Percentiles rank a stretch among this genome's conserved stretches.
Conservation (phyloP, 1,140 invertebrate genomes). For the Solen grandis region DNA sequence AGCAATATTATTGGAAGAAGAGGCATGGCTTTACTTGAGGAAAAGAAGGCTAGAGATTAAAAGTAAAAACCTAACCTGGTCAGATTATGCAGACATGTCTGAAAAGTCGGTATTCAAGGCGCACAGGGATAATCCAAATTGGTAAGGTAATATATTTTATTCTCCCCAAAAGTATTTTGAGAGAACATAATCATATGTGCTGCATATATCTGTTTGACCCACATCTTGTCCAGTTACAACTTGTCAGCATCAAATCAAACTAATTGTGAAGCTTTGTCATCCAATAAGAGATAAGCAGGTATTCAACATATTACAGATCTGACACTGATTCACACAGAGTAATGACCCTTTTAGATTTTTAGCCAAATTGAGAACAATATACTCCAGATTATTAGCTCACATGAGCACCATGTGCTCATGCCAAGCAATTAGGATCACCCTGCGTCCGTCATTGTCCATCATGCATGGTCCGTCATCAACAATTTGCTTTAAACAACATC, state of each 20-base stretch:
- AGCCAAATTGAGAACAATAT: no score
- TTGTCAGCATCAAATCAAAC: neutral
- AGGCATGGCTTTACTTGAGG: constrained; percentile 52
- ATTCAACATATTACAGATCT: neutral
- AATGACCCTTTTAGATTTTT: no score
- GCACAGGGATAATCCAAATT: constrained; percentile 53
- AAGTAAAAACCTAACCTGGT: constrained; percentile 61
- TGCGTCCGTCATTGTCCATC: no score
- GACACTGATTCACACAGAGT: neutral
- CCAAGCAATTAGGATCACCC: no score
- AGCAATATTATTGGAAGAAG: constrained; percentile 58
- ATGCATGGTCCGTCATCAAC: no score
- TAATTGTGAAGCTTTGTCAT: neutral
- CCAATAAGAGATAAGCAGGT: neutral
- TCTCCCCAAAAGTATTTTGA: neutral
- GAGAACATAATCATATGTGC: neutral
- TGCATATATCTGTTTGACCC: neutral
- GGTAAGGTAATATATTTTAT: constrained; percentile 17
- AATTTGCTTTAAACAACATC: no score
- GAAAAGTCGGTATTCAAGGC: constrained; percentile 58
- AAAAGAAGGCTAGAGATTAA: constrained; percentile 28
- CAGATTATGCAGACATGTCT: constrained; percentile 48
- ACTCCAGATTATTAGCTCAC: no score
- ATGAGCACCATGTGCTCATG: no score
- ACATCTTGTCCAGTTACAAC: neutral